Evolutionary conservation across 2,797 vertebrate genomes (phyloP).

Genomic region (Arnoldichthys spilopterus): DNA sequence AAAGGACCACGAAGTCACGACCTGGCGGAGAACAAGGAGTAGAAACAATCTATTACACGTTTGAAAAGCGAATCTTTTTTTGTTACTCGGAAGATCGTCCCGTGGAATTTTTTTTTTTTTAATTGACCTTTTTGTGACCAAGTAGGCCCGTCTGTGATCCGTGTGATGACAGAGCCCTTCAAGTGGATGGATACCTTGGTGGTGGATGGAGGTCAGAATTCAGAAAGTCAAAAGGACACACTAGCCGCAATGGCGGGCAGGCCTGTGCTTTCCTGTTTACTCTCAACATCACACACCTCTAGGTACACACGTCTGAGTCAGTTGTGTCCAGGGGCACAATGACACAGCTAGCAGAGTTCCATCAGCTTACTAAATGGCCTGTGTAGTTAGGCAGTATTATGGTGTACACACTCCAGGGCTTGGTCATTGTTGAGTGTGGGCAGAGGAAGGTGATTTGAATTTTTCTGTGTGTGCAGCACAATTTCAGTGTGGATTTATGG

Average conservation of each 20-base stretch:
- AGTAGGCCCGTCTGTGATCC: too few relatives aligned
- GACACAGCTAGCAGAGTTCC: conserved; percentile 33
- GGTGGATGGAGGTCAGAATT: background rate
- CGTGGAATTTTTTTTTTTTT: background rate
- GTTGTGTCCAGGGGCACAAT: conserved; percentile 50
- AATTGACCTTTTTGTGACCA: background rate
- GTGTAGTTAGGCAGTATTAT: conserved; percentile 57
- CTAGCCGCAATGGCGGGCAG: conserved; percentile 10
- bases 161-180: background rate
- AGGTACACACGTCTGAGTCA: conserved; percentile 21
- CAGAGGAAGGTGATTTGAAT: background rate
- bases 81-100: background rate
- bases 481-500: background rate
- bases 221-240: conserved; percentile 34
- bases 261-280: conserved; percentile 59
- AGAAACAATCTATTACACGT: background rate
- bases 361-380: conserved; percentile 63
- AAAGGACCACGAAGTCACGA: too few relatives aligned
- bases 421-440: conserved; percentile 51
- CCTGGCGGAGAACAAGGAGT: background rate
- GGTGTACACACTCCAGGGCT: conserved; percentile 56
- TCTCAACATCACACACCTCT: conserved; percentile 51
- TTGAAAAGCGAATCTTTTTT: background rate
- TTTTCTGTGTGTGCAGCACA: background rate
- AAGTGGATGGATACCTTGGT: background rate